phyloP scores from a whole-genome alignment of 2,888 invertebrate species.

The Ecliptopera silaceata region DNA sequence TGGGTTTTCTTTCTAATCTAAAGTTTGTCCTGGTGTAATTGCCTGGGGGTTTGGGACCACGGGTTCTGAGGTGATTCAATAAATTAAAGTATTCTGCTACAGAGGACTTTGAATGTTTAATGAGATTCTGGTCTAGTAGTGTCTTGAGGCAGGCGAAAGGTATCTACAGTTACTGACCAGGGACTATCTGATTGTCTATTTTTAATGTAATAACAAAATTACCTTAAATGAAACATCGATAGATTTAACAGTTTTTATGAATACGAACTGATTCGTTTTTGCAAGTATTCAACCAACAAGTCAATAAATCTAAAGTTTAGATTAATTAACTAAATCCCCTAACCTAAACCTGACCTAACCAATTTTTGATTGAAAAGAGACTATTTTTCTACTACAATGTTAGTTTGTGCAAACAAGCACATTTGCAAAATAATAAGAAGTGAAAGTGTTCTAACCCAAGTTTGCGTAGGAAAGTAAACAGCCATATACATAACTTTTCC shows the following conservation, averaged over 20 bases:
- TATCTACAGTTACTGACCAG: not conserved
- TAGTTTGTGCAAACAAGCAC: no score
- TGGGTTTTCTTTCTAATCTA: slow-evolving; percentile 26
- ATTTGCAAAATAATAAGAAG: no score
- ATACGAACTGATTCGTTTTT: no score
- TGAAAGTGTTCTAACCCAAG: not conserved
- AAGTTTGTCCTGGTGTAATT: slow-evolving; percentile 23
- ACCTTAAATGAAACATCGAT: no score
- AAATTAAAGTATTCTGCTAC: slow-evolving; percentile 11
- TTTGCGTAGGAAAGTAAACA: slow-evolving; percentile 10
- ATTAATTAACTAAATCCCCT: no score
- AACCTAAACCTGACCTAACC: no score
- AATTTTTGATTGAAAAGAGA: no score
- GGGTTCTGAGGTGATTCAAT: slow-evolving; percentile 7
- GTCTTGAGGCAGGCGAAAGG: not conserved
- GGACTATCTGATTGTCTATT: not conserved
- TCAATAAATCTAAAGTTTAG: no score
- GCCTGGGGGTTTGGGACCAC: slow-evolving; percentile 11
- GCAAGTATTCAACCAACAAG: no score
- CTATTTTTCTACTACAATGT: no score
- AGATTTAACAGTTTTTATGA: no score
- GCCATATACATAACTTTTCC: slow-evolving; percentile 11
- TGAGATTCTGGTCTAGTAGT: not conserved
- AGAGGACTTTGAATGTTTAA: slow-evolving; percentile 4
- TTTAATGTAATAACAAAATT: no score